Percentiles rank a stretch among this genome's conserved stretches.
Evolutionary conservation across 1,140 invertebrate species (phyloP).

Genomic region (Aphidius ervi): DNA sequence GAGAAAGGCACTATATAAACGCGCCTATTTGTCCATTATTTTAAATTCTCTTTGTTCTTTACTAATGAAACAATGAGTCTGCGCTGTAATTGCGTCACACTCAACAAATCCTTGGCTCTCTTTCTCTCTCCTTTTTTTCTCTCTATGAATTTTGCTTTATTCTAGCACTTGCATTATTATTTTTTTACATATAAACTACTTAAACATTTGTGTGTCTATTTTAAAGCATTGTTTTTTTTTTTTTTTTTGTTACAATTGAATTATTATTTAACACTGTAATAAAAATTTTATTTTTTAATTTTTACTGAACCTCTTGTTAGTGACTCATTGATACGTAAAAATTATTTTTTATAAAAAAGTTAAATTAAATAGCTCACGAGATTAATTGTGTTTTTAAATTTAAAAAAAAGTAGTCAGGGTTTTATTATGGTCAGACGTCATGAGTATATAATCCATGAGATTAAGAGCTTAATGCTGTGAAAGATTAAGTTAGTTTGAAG

Average conservation of each 20-base stretch:
- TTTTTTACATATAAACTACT: too few species aligned
- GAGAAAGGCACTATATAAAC: constrained; percentile 50
- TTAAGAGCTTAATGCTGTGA: constrained; percentile 53
- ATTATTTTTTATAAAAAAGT: too few species aligned
- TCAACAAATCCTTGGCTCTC: constrained; percentile 28
- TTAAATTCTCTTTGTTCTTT: constrained; percentile 53
- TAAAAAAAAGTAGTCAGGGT: too few species aligned
- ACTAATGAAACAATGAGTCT: constrained; percentile 55
- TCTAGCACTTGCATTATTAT: not conserved
- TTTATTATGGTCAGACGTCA: constrained; percentile 21
- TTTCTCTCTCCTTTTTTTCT: constrained; percentile 18
- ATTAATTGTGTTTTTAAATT: too few species aligned
- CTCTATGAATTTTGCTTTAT: constrained; percentile 11
- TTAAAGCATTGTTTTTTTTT: too few species aligned
- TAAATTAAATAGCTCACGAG: too few species aligned
- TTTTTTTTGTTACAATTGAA: too few species aligned
- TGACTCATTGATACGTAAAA: too few species aligned
- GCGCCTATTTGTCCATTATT: constrained; percentile 55
- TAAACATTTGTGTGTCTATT: too few species aligned
- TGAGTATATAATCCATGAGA: constrained; percentile 50
- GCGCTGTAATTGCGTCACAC: constrained; percentile 52
- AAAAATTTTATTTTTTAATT: too few species aligned
- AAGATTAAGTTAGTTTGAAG: constrained; percentile 54
- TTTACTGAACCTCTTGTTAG: too few species aligned
- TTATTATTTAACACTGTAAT: too few species aligned